These are phyloP conservation scores for Patella pellucida DNA, from an alignment of 2,888 invertebrate genomes.

Conservation along the genomic window DNA sequence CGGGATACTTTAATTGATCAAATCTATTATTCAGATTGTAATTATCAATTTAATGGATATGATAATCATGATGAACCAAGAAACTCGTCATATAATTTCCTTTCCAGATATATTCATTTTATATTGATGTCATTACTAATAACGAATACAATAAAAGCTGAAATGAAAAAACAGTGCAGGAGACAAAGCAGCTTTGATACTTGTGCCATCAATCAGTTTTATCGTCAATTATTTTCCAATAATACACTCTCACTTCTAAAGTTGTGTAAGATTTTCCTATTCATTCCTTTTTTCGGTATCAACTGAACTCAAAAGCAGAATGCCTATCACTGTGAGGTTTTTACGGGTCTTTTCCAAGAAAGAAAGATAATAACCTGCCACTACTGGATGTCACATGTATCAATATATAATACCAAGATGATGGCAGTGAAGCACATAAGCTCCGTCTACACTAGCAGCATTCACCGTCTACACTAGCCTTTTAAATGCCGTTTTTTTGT, in stretches of 20 bases:
- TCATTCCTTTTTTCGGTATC: background rate
- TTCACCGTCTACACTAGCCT: no score
- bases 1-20: background rate
- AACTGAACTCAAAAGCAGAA: background rate
- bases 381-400: background rate
- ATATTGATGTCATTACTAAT: conserved; percentile 3
- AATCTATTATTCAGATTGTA: background rate
- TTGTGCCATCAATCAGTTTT: background rate
- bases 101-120: background rate
- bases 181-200: background rate
- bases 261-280: background rate
- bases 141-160: background rate
- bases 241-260: conserved; percentile 6
- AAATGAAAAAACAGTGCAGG: conserved; percentile 1
- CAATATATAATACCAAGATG: conserved; percentile 3
- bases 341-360: background rate
- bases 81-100: no score
- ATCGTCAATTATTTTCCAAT: conserved; percentile 1
- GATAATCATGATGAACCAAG: conserved; percentile 1
- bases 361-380: background rate
- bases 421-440: conserved; percentile 6
- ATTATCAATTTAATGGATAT: conserved; percentile 3
- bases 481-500: no score
- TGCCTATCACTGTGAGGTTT: background rate
- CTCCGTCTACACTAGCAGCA: no score